Base-by-base conservation (phyloP, 1,140 invertebrate species). In the Trichoplusia ni region DNA sequence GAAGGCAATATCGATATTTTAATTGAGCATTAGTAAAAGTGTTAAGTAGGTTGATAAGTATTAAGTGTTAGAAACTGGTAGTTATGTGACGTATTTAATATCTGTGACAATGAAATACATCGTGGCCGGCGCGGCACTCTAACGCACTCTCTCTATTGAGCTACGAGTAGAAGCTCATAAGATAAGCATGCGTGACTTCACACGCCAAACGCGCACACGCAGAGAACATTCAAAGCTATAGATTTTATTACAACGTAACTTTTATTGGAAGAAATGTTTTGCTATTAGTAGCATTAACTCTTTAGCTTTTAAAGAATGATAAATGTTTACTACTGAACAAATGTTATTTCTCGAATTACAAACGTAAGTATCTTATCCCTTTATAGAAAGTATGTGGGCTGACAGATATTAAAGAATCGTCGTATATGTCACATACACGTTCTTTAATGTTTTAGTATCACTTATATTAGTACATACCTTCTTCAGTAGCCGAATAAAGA, bases 401-500 rank as follows among this genome's bases (percentile, higher is more conserved):
- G 46, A 18, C 8, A 13, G 42, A 60, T 37, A 19, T 44, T 42
- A 31, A 54, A 56, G 42, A 42, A 18, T 40, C 27, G 25, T 58
- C 38, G 54, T 58, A 58, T 58, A 44, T 58, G 54, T 58, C 54
- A 58, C 38, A 19, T 14, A 31, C 31, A 16, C 60, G 49, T 56
- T 67, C 42, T 73, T 74, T 77, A 68, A 79, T 78, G 71, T 75
- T 72, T 65, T 69, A 69, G 47, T 71, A 44, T 58, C 70, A 77
- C 67, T 80, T 71, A 81, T 79, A 76, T 62, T 73, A 65, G 54
- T 68, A 67, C 71, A 49, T 56, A 58, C 66, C 74, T 75, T 68
- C 73, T 81, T 77, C 82, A 81, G 81, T 73, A 85, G 81, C 79
- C 64, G 59, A 73, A 78, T 79, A 75, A 78, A 65, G 58, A 75